Percentiles rank a stretch among this genome's conserved stretches.
Evolutionary conservation across 2,888 invertebrate species (phyloP).

Genomic region (Drosophila nigricruria): DNA sequence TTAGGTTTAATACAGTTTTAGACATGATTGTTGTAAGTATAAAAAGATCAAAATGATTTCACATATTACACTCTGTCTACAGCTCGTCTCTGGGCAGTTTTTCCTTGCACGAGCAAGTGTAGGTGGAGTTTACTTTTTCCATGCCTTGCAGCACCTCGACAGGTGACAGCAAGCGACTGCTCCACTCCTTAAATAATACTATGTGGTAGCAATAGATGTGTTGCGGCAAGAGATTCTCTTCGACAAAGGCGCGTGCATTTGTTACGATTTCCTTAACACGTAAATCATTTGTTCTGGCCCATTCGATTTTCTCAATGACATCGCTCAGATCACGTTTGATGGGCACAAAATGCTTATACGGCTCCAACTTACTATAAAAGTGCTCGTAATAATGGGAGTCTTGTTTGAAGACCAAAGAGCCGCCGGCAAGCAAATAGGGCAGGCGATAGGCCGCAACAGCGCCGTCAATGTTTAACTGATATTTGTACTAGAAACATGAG

Average conservation of each 20-base stretch:
- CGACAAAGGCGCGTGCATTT: conserved; percentile 90
- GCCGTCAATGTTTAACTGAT: conserved; percentile 97
- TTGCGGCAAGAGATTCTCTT: conserved; percentile 92
- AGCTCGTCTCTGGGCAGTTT: conserved; percentile 77
- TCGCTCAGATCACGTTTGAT: conserved; percentile 92
- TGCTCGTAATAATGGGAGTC: conserved; percentile 97
- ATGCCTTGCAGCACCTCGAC: conserved; percentile 87
- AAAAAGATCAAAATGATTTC: conserved; percentile 3
- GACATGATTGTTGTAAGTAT: not conserved
- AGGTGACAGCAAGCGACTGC: conserved; percentile 87
- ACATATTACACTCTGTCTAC: conserved; percentile 47
- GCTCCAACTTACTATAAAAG: conserved; percentile 92
- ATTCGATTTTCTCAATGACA: conserved; percentile 91
- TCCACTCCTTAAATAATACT: conserved; percentile 91
- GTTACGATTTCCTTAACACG: conserved; percentile 89
- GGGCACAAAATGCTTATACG: conserved; percentile 94
- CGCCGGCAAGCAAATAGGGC: conserved; percentile 95
- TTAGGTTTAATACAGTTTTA: conserved; percentile 8
- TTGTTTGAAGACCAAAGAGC: conserved; percentile 95
- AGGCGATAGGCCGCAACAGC: conserved; percentile 98
- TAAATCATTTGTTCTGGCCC: conserved; percentile 91
- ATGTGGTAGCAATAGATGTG: conserved; percentile 96
- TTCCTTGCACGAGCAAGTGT: conserved; percentile 81
- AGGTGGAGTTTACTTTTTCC: conserved; percentile 87
- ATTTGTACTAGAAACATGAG: conserved; percentile 91